Percentiles rank a stretch among this genome's conserved stretches.
These are phyloP conservation scores for Hydrozoanthus tunicans DNA, from an alignment of 64 coral and sea anemone species.

Conservation along the genomic window DNA sequence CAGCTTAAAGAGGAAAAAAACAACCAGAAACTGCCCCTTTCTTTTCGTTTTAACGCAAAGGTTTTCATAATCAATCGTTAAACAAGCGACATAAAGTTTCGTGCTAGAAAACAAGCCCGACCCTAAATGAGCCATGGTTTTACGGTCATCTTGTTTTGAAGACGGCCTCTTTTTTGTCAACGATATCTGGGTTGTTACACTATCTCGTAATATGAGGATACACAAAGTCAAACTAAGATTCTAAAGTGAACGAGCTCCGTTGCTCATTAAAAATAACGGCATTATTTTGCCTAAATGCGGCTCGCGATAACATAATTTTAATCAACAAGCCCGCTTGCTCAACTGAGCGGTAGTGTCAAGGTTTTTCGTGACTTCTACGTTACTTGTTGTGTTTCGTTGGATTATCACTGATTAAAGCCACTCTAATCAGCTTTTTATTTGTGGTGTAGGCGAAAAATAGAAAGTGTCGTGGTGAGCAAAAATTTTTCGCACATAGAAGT, in stretches of 20 bases:
- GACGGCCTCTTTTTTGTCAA: not conserved
- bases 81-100: not conserved
- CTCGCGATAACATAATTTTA: not conserved
- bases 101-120: not conserved
- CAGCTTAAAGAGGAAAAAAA: not conserved
- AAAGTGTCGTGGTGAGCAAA: not conserved
- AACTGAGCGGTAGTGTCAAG: not conserved
- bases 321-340: not conserved
- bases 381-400: constrained; percentile 4
- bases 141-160: not conserved
- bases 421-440: constrained; percentile 8
- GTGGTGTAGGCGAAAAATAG: not conserved
- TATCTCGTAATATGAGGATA: constrained; percentile 7
- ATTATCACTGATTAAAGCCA: constrained; percentile 16
- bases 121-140: not conserved
- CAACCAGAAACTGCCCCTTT: not conserved
- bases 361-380: constrained; percentile 34
- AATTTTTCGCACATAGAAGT: not conserved
- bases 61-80: not conserved
- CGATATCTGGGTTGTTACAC: not conserved
- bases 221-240: not conserved
- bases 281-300: not conserved
- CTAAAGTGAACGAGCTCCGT: not conserved
- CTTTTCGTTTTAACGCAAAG: not conserved
- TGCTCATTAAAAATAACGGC: constrained; percentile 19